Conservation (phyloP, 2,888 invertebrate species). For the Blera fallax region DNA sequence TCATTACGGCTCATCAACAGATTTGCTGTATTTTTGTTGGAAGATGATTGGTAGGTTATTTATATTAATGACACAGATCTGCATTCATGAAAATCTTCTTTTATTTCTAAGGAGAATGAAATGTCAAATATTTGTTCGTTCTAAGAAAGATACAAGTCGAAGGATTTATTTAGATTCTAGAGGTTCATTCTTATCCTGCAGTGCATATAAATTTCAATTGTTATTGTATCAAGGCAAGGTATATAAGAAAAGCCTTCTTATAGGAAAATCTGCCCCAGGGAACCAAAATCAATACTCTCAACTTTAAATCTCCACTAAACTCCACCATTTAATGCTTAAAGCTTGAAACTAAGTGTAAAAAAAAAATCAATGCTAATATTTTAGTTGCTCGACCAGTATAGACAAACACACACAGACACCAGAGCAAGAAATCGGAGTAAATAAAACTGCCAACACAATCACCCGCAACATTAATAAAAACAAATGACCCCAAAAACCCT, state of each 20-base stretch:
- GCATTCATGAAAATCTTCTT: neutral
- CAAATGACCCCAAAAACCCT: conserved; percentile 71
- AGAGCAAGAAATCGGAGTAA: conserved; percentile 40
- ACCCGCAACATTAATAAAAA: conserved; percentile 72
- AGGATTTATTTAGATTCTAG: too few species aligned
- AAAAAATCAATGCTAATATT: conserved; percentile 21
- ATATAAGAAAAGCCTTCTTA: too few species aligned
- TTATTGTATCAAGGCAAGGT: too few species aligned
- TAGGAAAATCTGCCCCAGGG: too few species aligned
- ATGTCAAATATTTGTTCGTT: neutral
- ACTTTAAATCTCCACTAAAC: neutral
- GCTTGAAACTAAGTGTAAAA: neutral
- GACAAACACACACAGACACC: neutral
- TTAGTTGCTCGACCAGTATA: neutral
- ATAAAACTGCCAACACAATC: conserved; percentile 72
- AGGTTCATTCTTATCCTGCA: too few species aligned
- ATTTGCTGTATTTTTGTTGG: conserved; percentile 15
- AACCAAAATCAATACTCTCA: neutral
- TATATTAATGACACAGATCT: conserved; percentile 31
- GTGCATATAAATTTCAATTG: too few species aligned
- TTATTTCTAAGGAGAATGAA: neutral
- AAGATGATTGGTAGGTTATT: conserved; percentile 32
- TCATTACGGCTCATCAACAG: conserved; percentile 52
- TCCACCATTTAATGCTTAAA: neutral
- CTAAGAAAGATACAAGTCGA: neutral